Evolutionary conservation across 2,888 invertebrate genomes (phyloP).

Genomic region (Scaeva pyrastri): DNA sequence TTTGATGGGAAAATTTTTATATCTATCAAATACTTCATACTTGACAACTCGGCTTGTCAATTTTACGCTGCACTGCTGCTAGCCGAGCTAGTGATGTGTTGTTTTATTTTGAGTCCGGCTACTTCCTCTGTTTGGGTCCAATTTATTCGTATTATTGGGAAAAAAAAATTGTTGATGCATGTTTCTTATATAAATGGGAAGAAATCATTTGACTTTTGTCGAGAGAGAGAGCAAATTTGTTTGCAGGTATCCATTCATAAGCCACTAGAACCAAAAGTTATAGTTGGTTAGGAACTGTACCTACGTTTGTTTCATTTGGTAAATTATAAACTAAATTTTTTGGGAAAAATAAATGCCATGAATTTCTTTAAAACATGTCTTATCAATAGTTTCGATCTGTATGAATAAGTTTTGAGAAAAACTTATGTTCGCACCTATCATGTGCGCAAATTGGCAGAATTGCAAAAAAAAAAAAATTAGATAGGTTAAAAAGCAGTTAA

Average conservation of each 20-base stretch:
- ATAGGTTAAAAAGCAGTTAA: no score
- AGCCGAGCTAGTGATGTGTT: conserved; percentile 46
- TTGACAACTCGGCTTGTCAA: conserved; percentile 71
- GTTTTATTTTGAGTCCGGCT: neutral
- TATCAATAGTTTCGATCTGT: no score
- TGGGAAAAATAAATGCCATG: no score
- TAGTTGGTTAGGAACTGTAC: neutral
- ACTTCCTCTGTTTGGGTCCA: neutral
- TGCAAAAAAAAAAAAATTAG: no score
- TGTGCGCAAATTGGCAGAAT: no score
- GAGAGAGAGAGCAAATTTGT: neutral
- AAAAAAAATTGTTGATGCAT: neutral
- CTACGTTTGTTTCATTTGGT: neutral
- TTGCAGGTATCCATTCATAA: neutral
- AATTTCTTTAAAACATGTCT: no score
- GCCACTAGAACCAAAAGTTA: neutral
- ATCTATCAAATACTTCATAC: conserved; percentile 47
- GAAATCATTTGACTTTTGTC: no score
- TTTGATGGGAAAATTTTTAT: conserved; percentile 37
- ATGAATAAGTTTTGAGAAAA: no score
- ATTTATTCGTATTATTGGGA: no score
- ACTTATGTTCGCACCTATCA: no score
- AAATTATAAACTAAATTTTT: no score
- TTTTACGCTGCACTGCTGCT: conserved; percentile 5
- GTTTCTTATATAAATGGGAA: neutral